Percentiles rank a stretch among this genome's conserved stretches.
These are phyloP conservation scores for Tretioscincus oriximinensis DNA, from an alignment of 2,113 vertebrate species.

Conservation along the genomic window DNA sequence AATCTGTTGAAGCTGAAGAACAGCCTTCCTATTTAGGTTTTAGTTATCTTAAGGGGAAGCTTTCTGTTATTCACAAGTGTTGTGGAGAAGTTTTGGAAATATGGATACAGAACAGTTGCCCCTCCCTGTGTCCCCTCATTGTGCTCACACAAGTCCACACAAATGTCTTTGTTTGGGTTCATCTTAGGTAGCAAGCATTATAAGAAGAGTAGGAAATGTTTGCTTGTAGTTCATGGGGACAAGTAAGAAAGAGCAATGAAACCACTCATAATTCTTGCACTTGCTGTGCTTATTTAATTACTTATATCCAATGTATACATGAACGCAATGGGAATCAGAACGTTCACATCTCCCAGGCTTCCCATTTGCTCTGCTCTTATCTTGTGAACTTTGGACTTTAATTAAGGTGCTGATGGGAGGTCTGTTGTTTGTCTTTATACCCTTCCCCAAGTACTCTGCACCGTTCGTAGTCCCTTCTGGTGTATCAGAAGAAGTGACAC, in stretches of 20 bases:
- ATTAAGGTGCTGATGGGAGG: background rate
- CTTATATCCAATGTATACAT: background rate
- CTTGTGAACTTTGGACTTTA: background rate
- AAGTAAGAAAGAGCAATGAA: background rate
- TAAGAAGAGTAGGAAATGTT: background rate
- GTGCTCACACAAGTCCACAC: background rate
- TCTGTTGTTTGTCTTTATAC: background rate
- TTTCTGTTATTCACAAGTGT: rapidly evolving
- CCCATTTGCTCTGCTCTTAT: background rate
- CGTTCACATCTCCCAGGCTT: background rate
- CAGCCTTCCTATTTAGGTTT: background rate
- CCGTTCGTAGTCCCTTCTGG: background rate
- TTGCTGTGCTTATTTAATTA: background rate
- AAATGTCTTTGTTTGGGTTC: background rate
- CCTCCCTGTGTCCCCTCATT: background rate
- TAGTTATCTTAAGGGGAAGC: background rate
- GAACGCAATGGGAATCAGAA: background rate
- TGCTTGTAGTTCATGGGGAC: background rate
- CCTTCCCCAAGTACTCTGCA: background rate
- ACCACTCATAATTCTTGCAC: background rate
- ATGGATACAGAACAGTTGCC: background rate
- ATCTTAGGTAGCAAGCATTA: background rate
- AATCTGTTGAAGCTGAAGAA: background rate
- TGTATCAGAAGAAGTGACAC: background rate
- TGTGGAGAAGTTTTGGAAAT: background rate